Percentiles rank a stretch among this genome's conserved stretches.
These are phyloP conservation scores for Sarcophaga peregrina DNA, from an alignment of 1,140 invertebrate species.

Conservation along the genomic window DNA sequence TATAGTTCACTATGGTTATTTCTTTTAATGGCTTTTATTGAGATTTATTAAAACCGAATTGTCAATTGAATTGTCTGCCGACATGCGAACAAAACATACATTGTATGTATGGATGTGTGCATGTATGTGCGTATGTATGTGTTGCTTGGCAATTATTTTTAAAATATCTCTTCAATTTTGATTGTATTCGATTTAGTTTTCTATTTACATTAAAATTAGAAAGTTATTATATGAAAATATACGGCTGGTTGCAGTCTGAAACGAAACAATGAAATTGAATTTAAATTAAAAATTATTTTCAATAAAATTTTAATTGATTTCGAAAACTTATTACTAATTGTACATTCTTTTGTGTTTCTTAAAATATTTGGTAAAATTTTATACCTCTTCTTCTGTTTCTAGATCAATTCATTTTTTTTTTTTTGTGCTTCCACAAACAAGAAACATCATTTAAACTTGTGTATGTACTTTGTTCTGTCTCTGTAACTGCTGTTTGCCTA, in stretches of 20 bases:
- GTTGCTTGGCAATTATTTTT: background rate
- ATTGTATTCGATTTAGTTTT: background rate
- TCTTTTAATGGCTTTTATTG: conserved; percentile 36
- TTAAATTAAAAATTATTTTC: background rate
- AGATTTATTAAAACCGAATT: conserved; percentile 40
- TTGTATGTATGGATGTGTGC: background rate
- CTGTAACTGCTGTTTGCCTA: background rate
- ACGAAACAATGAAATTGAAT: background rate
- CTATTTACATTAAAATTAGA: background rate
- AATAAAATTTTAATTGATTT: background rate
- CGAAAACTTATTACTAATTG: no score
- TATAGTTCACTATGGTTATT: background rate
- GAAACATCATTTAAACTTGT: background rate
- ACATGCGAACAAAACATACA: background rate
- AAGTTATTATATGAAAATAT: background rate
- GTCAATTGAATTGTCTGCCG: conserved; percentile 35
- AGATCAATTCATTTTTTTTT: no score
- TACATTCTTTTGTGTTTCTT: no score
- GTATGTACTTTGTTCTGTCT: background rate
- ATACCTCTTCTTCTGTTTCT: no score
- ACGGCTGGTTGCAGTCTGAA: background rate
- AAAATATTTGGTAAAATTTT: no score
- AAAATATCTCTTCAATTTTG: background rate
- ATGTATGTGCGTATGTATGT: no score
- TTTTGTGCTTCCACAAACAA: no score